Conservation (phyloP, 2,797 vertebrate species). For the Melopsittacus undulatus region DNA sequence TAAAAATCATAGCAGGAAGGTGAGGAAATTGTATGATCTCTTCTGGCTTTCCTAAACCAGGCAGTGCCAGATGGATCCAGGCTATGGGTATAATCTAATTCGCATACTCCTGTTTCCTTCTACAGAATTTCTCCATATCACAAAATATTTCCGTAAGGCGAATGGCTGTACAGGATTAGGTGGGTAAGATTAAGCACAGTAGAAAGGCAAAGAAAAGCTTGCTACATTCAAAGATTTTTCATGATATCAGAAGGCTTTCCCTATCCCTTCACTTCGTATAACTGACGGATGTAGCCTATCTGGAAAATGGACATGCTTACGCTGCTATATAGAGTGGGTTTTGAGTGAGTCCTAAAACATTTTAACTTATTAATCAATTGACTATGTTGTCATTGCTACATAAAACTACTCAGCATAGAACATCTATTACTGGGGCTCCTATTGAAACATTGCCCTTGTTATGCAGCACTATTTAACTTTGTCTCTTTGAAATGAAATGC, state of each 20-base stretch:
- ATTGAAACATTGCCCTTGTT: slow-evolving; percentile 50
- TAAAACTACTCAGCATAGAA: slow-evolving; percentile 22
- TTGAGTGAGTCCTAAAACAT: slow-evolving; percentile 58
- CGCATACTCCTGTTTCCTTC: not conserved
- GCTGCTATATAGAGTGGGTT: not conserved
- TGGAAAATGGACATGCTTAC: slow-evolving; percentile 24
- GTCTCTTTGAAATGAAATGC: slow-evolving; percentile 47
- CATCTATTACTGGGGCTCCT: slow-evolving; percentile 31
- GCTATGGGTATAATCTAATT: not conserved
- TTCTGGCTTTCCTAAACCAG: not conserved
- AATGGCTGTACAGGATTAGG: not conserved
- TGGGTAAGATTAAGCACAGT: not conserved
- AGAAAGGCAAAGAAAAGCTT: not conserved
- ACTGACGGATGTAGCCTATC: slow-evolving; percentile 17
- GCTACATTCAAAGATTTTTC: slow-evolving; percentile 4
- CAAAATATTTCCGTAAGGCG: not conserved
- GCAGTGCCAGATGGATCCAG: not conserved
- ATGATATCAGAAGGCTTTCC: slow-evolving; percentile 1
- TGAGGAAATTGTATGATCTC: not conserved
- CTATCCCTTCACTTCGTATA: not conserved
- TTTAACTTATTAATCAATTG: slow-evolving; percentile 64
- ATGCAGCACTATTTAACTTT: slow-evolving; percentile 27
- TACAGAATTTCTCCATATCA: not conserved
- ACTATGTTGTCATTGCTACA: slow-evolving; percentile 58
- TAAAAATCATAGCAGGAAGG: not conserved